phyloP scores from a whole-genome alignment of 2,113 vertebrate species.

The Phyllostomus hastatus region DNA sequence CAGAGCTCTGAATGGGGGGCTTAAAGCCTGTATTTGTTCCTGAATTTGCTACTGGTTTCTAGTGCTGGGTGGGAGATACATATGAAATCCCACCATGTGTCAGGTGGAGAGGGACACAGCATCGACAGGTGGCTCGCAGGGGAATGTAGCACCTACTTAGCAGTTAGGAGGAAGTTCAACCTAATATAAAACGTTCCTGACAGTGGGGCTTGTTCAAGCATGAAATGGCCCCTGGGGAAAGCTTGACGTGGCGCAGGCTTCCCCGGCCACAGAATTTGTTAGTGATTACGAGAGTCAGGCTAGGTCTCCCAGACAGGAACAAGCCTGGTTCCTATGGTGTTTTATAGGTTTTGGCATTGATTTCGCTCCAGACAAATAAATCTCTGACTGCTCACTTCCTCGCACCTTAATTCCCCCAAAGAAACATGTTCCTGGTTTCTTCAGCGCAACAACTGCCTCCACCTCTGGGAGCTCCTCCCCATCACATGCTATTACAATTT shows the following conservation, averaged over 20 bases:
- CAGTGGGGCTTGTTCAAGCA: slow-evolving; percentile 25
- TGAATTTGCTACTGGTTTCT: not conserved
- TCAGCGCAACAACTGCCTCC: not conserved
- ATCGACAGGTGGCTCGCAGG: not conserved
- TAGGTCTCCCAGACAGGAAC: not conserved
- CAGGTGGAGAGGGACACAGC: not conserved
- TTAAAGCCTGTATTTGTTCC: not conserved
- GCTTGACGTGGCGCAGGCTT: not conserved
- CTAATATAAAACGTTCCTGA: slow-evolving; percentile 16
- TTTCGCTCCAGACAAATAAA: slow-evolving; percentile 17
- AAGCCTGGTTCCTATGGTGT: not conserved
- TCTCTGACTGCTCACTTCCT: not conserved
- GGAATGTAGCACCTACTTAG: not conserved
- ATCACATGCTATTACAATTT: not conserved
- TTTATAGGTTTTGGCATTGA: slow-evolving; percentile 46
- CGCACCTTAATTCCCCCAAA: not conserved
- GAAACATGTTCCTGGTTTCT: not conserved
- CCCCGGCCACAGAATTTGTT: slow-evolving; percentile 10
- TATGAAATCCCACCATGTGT: not conserved
- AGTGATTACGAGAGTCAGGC: not conserved
- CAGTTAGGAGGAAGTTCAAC: slow-evolving; percentile 46
- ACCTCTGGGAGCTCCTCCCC: not conserved
- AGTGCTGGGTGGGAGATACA: not conserved
- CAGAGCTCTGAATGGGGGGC: not conserved
- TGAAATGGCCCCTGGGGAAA: slow-evolving; percentile 12